Conservation (phyloP, 2,113 vertebrate genomes). For the Laterallus jamaicensis region DNA sequence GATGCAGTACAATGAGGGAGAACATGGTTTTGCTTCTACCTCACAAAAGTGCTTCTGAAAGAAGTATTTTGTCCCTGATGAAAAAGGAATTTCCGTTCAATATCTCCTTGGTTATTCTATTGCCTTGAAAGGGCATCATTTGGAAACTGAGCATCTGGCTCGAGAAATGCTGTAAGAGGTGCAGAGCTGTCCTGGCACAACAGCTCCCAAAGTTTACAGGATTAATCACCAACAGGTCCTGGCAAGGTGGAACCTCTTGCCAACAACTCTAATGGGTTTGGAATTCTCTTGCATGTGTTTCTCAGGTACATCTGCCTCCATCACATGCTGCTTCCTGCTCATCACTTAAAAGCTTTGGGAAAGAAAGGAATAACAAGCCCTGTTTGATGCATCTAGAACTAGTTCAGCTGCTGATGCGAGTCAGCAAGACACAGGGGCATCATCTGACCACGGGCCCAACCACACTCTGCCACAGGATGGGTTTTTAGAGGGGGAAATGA, state of each 20-base stretch:
- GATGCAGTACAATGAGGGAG: neutral
- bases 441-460: fast-evolving
- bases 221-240: slow-evolving; percentile 21
- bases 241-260: neutral
- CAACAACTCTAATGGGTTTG: slow-evolving; percentile 32
- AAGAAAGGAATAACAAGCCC: neutral
- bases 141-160: neutral
- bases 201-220: neutral
- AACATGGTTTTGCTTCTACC: neutral
- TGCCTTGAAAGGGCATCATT: neutral
- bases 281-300: neutral
- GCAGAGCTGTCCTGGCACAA: neutral
- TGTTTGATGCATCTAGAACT: neutral
- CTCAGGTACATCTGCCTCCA: slow-evolving; percentile 2
- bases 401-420: neutral
- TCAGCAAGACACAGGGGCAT: neutral
- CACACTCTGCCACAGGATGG: neutral
- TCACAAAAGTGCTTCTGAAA: neutral
- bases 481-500: neutral
- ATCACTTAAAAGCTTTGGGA: neutral
- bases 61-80: neutral
- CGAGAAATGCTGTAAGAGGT: neutral
- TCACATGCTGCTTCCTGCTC: neutral
- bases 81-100: neutral
- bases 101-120: neutral